A percentile compares a stretch with the other conserved stretches of the same genome.
phyloP scores from a whole-genome alignment of 1,140 invertebrate species.

The Dendrolimus kikuchii region DNA sequence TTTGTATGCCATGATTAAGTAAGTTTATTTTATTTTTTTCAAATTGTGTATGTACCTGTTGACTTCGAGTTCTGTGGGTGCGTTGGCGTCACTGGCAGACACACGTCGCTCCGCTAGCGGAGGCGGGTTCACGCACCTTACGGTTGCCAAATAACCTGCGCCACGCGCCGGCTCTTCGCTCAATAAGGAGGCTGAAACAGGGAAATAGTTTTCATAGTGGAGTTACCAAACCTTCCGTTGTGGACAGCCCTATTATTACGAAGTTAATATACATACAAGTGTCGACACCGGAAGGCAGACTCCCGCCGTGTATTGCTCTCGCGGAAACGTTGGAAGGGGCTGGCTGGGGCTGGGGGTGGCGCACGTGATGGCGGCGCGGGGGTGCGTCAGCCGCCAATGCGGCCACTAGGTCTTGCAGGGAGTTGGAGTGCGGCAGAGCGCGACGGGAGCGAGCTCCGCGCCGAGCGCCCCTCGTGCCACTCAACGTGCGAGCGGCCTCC shows the following conservation, averaged over 20 bases:
- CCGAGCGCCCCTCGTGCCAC: constrained; percentile 23
- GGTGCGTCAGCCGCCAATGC: constrained; percentile 50
- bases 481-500: constrained; percentile 35
- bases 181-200: constrained; percentile 40
- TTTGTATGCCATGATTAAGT: no score
- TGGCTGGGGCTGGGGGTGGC: constrained; percentile 24
- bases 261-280: constrained; percentile 36
- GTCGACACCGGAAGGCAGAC: constrained; percentile 66
- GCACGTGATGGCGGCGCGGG: constrained; percentile 31
- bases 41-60: constrained; percentile 27
- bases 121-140: constrained; percentile 67
- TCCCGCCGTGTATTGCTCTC: constrained; percentile 60
- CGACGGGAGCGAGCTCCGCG: constrained; percentile 29
- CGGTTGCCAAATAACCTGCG: constrained; percentile 62
- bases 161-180: constrained; percentile 53
- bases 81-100: constrained; percentile 54
- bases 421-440: constrained; percentile 44
- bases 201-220: no score
- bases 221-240: no score
- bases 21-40: no score
- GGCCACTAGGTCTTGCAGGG: constrained; percentile 59
- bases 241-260: no score
- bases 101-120: constrained; percentile 60
- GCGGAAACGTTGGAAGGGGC: constrained; percentile 44
- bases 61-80: constrained; percentile 34